A percentile compares a stretch with the other conserved stretches of the same genome.
These are phyloP conservation scores for Cnemophilus loriae DNA, from an alignment of 2,113 vertebrate species.

Conservation along the genomic window DNA sequence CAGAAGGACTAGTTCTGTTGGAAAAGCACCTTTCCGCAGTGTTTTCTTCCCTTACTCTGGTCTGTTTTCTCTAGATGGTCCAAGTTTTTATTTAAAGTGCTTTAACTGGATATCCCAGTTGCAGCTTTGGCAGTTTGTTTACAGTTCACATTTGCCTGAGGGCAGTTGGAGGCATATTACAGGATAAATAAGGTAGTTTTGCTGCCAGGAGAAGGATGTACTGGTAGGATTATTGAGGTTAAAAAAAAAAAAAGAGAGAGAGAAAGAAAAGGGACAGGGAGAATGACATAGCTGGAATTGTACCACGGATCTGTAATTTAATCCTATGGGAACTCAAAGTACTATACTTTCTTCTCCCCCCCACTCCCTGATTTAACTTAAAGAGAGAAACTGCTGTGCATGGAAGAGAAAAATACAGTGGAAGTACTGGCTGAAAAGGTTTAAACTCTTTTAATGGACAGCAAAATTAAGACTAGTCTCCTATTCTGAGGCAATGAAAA, in stretches of 20 bases:
- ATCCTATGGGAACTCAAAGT: neutral
- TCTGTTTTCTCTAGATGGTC: conserved; percentile 55
- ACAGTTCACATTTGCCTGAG: conserved; percentile 62
- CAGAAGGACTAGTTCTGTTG: conserved; percentile 34
- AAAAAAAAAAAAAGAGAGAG: neutral
- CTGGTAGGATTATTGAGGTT: conserved; percentile 45
- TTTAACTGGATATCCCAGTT: conserved; percentile 74
- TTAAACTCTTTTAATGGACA: neutral
- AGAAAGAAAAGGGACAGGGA: neutral
- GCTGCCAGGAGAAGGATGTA: conserved; percentile 41
- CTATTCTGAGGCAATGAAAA: neutral
- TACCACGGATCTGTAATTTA: neutral
- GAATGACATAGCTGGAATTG: neutral
- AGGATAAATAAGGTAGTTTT: conserved; percentile 50
- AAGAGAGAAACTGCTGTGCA: neutral
- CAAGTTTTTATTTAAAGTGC: conserved; percentile 62
- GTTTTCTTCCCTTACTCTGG: conserved; percentile 35
- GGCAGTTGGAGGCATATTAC: conserved; percentile 37
- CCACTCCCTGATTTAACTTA: neutral
- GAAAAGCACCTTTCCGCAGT: conserved; percentile 40
- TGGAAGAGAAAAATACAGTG: neutral
- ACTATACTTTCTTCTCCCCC: neutral
- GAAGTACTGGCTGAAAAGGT: neutral
- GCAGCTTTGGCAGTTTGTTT: conserved; percentile 66
- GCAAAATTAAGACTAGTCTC: neutral